phyloP scores from a whole-genome alignment of 2,888 invertebrate genomes.

The Caradrina clavipalpis region DNA sequence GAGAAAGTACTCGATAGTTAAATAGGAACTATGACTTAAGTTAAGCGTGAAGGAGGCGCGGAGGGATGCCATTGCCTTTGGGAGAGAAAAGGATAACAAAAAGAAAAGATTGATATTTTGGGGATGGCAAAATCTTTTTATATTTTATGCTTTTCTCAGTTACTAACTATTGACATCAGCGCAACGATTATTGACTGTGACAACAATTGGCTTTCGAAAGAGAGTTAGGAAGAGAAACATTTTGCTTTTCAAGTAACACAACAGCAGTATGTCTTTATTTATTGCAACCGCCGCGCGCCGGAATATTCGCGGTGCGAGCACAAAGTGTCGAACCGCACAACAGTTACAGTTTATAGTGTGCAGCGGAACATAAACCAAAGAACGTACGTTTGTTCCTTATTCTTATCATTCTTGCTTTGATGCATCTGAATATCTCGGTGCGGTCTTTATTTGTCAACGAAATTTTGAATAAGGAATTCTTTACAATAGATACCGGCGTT shows the following conservation, averaged over 20 bases:
- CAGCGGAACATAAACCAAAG: slow-evolving; percentile 37
- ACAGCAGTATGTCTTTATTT: slow-evolving; percentile 28
- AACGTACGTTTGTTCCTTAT: slow-evolving; percentile 25
- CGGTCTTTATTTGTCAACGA: neutral
- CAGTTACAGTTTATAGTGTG: slow-evolving; percentile 45
- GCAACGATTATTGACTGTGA: too few species aligned
- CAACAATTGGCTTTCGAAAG: too few species aligned
- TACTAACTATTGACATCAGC: too few species aligned
- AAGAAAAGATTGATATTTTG: too few species aligned
- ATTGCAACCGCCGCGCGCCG: slow-evolving; percentile 14
- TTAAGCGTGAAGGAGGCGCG: too few species aligned
- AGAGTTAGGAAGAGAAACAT: neutral
- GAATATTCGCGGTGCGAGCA: slow-evolving; percentile 13
- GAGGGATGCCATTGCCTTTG: too few species aligned
- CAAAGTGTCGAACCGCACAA: slow-evolving; percentile 29
- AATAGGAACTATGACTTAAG: too few species aligned
- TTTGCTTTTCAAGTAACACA: slow-evolving; percentile 12
- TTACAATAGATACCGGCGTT: neutral
- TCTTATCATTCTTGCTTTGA: slow-evolving; percentile 4
- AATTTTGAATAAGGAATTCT: neutral
- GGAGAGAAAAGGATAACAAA: too few species aligned
- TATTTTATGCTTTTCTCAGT: too few species aligned
- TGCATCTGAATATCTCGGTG: neutral
- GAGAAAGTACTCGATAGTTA: neutral
- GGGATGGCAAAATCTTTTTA: too few species aligned